phyloP scores from a whole-genome alignment of 2,113 vertebrate genomes.

The Pangasianodon gigas region DNA sequence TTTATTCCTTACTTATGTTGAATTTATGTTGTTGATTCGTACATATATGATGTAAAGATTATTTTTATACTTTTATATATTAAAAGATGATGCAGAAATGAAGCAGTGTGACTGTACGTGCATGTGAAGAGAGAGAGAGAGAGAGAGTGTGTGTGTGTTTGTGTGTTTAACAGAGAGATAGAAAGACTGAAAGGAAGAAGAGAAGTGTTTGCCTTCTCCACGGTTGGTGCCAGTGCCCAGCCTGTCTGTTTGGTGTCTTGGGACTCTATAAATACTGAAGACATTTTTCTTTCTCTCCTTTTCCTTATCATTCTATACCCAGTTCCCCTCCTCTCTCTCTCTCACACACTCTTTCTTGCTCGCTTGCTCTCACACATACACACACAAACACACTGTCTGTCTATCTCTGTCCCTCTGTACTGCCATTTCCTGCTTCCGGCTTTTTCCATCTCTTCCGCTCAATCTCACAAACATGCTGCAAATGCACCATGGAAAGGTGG shows the following conservation, averaged over 20 bases:
- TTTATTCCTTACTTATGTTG: no score
- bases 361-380: neutral
- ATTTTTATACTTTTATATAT: neutral
- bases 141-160: neutral
- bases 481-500: constrained; percentile 6
- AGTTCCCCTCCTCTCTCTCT: neutral
- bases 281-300: neutral
- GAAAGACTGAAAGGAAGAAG: neutral
- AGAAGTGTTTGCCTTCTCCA: no score
- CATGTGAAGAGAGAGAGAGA: neutral
- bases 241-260: constrained; percentile 14
- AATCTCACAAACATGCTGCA: neutral
- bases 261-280: constrained; percentile 37
- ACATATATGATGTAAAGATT: neutral
- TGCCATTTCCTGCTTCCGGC: neutral
- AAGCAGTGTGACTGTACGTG: neutral
- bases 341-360: neutral
- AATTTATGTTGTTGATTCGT: neutral
- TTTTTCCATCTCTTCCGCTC: neutral
- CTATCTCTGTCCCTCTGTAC: neutral
- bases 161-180: neutral
- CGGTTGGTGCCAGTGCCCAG: constrained; percentile 13
- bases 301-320: neutral
- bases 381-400: neutral
- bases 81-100: neutral